Evolutionary conservation across 2,888 invertebrate genomes (phyloP).

Genomic region (Plagodis pulveraria): DNA sequence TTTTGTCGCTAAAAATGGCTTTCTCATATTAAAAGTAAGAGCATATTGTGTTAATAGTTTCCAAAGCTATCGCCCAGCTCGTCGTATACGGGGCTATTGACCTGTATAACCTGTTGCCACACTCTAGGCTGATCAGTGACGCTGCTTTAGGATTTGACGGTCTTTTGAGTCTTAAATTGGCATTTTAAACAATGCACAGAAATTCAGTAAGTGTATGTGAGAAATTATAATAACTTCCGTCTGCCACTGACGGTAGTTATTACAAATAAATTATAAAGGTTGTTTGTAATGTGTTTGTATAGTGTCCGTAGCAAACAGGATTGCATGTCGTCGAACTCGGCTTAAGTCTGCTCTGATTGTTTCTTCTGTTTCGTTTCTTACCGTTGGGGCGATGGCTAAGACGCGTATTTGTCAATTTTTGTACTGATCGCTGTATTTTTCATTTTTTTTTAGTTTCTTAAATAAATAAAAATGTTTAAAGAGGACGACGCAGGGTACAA

Average conservation of each 20-base stretch:
- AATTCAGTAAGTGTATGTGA: background rate
- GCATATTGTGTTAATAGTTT: conserved; percentile 5
- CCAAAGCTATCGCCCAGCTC: conserved; percentile 22
- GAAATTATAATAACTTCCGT: no score
- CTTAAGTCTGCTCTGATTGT: conserved; percentile 1
- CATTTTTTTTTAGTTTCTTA: no score
- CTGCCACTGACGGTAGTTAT: no score
- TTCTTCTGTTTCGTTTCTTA: background rate
- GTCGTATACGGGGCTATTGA: conserved; percentile 47
- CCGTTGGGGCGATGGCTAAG: no score
- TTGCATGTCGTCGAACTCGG: conserved; percentile 16
- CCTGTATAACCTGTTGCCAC: conserved; percentile 53
- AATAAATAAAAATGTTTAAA: no score
- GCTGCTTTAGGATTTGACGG: conserved; percentile 20
- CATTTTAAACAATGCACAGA: conserved; percentile 17
- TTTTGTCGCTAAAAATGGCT: conserved; percentile 3
- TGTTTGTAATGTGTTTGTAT: conserved; percentile 4
- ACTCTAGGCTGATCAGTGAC: conserved; percentile 39
- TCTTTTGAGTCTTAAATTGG: conserved; percentile 33
- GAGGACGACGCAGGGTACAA: no score
- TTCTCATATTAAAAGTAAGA: conserved; percentile 3
- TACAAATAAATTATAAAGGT: no score
- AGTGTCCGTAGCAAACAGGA: conserved; percentile 13
- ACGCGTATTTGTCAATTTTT: no score
- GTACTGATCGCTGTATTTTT: no score